A percentile compares a stretch with the other conserved stretches of the same genome.
Conservation (phyloP, 2,797 vertebrate genomes). For the Characodon lateralis region DNA sequence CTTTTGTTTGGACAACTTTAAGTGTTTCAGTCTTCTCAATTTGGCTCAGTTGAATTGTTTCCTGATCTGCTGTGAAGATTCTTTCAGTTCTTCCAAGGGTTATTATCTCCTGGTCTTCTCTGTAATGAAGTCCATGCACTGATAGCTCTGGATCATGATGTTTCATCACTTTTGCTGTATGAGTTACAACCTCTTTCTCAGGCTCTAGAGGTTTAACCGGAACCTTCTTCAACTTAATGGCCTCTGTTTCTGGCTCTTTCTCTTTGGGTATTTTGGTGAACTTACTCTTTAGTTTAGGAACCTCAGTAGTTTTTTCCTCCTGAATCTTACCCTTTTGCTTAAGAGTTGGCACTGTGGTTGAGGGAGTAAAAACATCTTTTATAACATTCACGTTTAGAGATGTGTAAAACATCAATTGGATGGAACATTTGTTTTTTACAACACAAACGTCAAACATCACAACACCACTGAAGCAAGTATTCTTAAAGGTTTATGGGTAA, state of each 20-base stretch:
- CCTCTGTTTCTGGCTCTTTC: conserved; percentile 67
- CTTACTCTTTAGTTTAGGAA: conserved; percentile 69
- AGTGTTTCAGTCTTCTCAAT: conserved; percentile 47
- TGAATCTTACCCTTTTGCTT: conserved; percentile 79
- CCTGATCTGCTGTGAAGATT: conserved; percentile 60
- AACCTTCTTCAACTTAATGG: conserved; percentile 68
- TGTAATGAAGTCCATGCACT: conserved; percentile 53
- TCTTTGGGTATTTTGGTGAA: conserved; percentile 59
- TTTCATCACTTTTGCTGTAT: conserved; percentile 49
- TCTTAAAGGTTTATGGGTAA: background rate
- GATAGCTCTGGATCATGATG: conserved; percentile 48
- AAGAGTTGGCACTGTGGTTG: conserved; percentile 69
- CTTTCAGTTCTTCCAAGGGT: conserved; percentile 53
- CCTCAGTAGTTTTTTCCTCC: conserved; percentile 72
- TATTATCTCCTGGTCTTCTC: conserved; percentile 63
- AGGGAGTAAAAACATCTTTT: conserved; percentile 52
- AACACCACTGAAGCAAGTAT: conserved; percentile 8
- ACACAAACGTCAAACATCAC: conserved; percentile 26
- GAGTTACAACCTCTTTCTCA: conserved; percentile 50
- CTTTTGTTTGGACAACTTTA: conserved; percentile 34
- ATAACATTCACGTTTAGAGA: conserved; percentile 37
- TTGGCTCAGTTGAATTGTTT: conserved; percentile 26
- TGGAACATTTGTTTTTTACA: conserved; percentile 3
- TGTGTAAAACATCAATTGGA: conserved; percentile 11
- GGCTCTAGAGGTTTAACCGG: conserved; percentile 61